Evolutionary conservation across 2,888 invertebrate species (phyloP).

Genomic region (Coronaproctus castanopsis): DNA sequence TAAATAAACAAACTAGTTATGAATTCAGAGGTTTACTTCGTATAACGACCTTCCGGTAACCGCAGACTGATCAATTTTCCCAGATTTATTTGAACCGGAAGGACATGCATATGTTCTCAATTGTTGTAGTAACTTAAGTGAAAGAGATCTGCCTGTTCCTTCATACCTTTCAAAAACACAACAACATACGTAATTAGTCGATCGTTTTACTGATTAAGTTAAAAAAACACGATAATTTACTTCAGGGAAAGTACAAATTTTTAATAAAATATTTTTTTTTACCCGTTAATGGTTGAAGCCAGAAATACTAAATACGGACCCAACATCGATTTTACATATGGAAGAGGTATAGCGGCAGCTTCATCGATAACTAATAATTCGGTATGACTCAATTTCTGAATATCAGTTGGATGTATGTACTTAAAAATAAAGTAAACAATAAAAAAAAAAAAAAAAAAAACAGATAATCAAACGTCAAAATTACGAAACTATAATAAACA

Average conservation of each 20-base stretch:
- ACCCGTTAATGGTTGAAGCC: slow-evolving; percentile 90
- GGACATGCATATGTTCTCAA: slow-evolving; percentile 42
- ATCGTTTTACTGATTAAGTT: too few species aligned
- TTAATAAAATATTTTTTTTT: too few species aligned
- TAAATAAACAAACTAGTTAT: too few species aligned
- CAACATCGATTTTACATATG: slow-evolving; percentile 69
- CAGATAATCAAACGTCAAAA: neutral
- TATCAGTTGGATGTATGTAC: slow-evolving; percentile 89
- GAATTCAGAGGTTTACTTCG: slow-evolving; percentile 29
- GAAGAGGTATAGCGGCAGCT: slow-evolving; percentile 93
- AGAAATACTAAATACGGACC: slow-evolving; percentile 85
- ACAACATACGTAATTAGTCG: too few species aligned
- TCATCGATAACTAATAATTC: slow-evolving; percentile 94
- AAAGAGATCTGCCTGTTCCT: slow-evolving; percentile 89
- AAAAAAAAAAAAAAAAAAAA: neutral
- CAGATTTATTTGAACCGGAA: slow-evolving; percentile 30
- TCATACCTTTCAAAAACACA: slow-evolving; percentile 42
- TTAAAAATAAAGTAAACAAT: slow-evolving; percentile 26
- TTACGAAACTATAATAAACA: neutral
- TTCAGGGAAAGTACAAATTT: too few species aligned
- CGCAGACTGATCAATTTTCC: slow-evolving; percentile 28
- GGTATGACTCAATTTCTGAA: slow-evolving; percentile 70
- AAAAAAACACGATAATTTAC: too few species aligned
- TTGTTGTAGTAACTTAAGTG: slow-evolving; percentile 82
- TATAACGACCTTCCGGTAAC: slow-evolving; percentile 33